Percentiles rank a stretch among this genome's conserved stretches.
Conservation (phyloP, 2,888 invertebrate genomes). For the Malacosoma neustria region DNA sequence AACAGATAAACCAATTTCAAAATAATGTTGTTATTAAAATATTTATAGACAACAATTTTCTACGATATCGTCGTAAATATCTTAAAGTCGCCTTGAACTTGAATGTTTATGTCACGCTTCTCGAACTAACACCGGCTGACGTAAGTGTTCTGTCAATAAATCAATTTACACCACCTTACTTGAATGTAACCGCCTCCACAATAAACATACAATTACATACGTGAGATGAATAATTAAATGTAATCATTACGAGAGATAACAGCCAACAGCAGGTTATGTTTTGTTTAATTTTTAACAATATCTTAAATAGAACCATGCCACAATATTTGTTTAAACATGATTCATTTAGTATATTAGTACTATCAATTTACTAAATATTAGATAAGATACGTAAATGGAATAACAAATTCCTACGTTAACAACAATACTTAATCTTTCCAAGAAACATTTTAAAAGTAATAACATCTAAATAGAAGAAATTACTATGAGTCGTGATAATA, state of each 20-base stretch:
- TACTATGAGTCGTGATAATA: too few species aligned
- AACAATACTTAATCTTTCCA: neutral
- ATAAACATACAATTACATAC: constrained; percentile 16
- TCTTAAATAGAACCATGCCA: too few species aligned
- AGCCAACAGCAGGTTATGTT: too few species aligned
- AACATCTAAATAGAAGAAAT: neutral
- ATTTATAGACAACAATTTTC: too few species aligned
- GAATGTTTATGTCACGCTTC: constrained; percentile 20
- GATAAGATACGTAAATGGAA: neutral
- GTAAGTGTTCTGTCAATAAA: constrained; percentile 57
- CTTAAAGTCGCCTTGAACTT: constrained; percentile 61
- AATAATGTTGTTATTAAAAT: too few species aligned
- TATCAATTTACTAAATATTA: neutral
- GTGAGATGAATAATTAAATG: constrained; percentile 1
- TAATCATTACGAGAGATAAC: neutral
- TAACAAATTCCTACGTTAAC: neutral
- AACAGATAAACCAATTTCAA: too few species aligned
- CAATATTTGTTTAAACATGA: too few species aligned
- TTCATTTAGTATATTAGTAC: too few species aligned
- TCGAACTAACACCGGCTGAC: constrained; percentile 40
- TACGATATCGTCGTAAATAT: too few species aligned
- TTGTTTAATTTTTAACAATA: too few species aligned
- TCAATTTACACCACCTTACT: constrained; percentile 42
- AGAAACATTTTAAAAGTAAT: neutral
- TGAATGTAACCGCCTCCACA: constrained; percentile 34